phyloP scores from a whole-genome alignment of 1,140 invertebrate species.

The Drosophila malerkotliana region DNA sequence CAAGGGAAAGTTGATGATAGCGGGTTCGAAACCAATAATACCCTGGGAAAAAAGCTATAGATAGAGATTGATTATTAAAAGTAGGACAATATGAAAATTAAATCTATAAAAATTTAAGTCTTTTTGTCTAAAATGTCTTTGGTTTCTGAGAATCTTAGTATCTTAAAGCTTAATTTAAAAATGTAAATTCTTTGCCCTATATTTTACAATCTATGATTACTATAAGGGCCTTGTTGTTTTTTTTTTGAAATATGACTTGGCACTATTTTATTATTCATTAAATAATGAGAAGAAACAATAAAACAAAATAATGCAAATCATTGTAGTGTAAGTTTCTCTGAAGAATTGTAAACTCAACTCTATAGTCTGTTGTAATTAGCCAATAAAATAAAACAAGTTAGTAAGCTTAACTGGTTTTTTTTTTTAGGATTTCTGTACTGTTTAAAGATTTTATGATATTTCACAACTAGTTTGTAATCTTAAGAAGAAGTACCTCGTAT shows the following conservation, averaged over 20 bases:
- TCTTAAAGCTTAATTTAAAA: neutral
- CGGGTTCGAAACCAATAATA: slow-evolving; percentile 20
- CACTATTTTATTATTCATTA: neutral
- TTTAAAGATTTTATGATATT: neutral
- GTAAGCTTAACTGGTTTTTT: slow-evolving; percentile 1
- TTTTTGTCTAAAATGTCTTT: neutral
- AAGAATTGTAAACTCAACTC: neutral
- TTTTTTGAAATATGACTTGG: neutral
- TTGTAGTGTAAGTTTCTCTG: slow-evolving; percentile 7
- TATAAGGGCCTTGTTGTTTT: neutral
- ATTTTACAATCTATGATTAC: neutral
- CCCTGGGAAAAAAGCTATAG: slow-evolving; percentile 20
- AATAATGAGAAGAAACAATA: slow-evolving; percentile 2
- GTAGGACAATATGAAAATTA: neutral
- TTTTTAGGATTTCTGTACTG: neutral
- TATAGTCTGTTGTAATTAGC: neutral
- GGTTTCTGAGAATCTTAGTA: neutral
- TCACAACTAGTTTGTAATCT: neutral
- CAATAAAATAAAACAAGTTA: slow-evolving; percentile 1
- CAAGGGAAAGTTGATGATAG: slow-evolving; percentile 26
- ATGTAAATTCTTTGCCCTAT: neutral
- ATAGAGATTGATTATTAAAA: neutral
- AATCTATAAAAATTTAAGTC: neutral
- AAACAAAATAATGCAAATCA: slow-evolving; percentile 2
- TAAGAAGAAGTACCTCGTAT: neutral